Percentiles rank a stretch among this genome's conserved stretches.
These are phyloP conservation scores for Caenorhabditis sp. DNA, from an alignment of 2,888 invertebrate genomes.

Conservation along the genomic window DNA sequence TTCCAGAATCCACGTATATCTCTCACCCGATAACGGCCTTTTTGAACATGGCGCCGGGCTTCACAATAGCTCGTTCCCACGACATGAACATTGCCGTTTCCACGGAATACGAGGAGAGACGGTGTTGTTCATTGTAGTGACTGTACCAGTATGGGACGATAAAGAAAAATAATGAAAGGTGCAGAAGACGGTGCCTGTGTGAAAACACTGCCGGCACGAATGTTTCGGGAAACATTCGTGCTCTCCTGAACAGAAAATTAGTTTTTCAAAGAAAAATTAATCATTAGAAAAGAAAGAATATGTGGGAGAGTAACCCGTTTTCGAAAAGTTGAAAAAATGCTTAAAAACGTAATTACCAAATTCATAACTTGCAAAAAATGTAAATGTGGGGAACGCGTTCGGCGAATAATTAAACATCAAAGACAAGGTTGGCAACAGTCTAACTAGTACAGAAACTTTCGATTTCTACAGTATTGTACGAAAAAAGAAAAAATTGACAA, in stretches of 20 bases:
- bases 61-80: conserved; percentile 80
- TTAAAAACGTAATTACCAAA: background rate
- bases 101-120: conserved; percentile 77
- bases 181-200: conserved; percentile 64
- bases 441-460: conserved; percentile 8
- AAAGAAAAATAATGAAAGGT: conserved; percentile 66
- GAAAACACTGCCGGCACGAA: conserved; percentile 62
- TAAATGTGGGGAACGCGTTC: background rate
- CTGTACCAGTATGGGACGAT: conserved; percentile 72
- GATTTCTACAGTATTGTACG: background rate
- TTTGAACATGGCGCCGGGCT: conserved; percentile 78
- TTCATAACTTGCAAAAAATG: background rate
- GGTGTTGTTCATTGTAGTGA: conserved; percentile 79
- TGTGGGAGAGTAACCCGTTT: background rate
- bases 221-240: conserved; percentile 59
- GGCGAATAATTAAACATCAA: background rate
- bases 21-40: conserved; percentile 80
- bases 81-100: conserved; percentile 77
- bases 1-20: background rate
- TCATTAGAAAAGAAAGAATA: background rate
- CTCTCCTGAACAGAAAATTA: background rate
- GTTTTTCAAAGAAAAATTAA: background rate
- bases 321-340: background rate
- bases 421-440: conserved; percentile 4
- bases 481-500: background rate